phyloP scores from a whole-genome alignment of 2,113 vertebrate genomes.

The Furnarius figulus region DNA sequence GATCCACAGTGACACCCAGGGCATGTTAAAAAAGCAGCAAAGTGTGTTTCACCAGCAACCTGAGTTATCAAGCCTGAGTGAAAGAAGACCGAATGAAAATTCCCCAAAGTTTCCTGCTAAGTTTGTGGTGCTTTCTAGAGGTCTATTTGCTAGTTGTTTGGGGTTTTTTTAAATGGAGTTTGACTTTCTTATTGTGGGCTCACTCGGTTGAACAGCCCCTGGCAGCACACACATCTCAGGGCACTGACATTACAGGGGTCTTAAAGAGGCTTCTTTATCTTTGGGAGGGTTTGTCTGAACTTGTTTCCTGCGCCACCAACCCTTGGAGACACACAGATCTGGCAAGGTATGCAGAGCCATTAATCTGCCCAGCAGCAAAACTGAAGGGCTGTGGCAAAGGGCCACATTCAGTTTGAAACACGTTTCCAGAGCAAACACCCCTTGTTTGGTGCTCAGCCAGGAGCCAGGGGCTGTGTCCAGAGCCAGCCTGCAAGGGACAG shows the following conservation, averaged over 20 bases:
- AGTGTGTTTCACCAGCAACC: neutral
- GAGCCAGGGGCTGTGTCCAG: too few species aligned
- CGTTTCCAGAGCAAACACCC: neutral
- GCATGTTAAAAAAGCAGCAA: neutral
- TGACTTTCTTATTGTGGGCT: neutral
- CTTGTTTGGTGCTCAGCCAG: neutral
- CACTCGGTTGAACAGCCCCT: neutral
- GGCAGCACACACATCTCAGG: neutral
- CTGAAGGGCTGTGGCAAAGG: slow-evolving; percentile 27
- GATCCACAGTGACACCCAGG: rapidly evolving
- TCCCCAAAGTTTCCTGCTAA: neutral
- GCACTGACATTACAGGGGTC: slow-evolving; percentile 8
- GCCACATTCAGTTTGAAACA: slow-evolving; percentile 59
- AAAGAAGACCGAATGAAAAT: neutral
- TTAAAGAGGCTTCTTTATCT: slow-evolving; percentile 1
- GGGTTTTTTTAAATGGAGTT: neutral
- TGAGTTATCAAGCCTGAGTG: neutral
- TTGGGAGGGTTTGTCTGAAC: slow-evolving; percentile 57
- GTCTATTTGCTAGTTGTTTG: neutral
- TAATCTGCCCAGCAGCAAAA: slow-evolving; percentile 65
- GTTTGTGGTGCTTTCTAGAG: neutral
- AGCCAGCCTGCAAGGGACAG: neutral
- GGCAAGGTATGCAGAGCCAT: slow-evolving; percentile 38
- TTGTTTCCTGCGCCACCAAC: slow-evolving; percentile 31
- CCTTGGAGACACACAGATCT: neutral